Conservation (phyloP, 2,888 invertebrate species). For the Calliphora vomitoria region DNA sequence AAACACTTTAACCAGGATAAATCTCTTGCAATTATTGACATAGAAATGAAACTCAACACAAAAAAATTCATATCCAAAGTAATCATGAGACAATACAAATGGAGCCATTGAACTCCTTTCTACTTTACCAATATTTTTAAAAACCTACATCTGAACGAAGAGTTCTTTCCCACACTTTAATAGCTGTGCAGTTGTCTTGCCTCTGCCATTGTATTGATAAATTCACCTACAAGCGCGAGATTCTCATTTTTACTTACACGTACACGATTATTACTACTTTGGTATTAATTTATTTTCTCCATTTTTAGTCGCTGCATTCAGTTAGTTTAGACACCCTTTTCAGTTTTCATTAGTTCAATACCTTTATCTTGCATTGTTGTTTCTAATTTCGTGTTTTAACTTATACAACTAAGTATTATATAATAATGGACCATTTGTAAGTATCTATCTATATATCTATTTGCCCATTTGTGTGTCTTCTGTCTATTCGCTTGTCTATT, state of each 20-base stretch:
- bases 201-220: background rate
- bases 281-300: background rate
- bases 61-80: too few relatives aligned
- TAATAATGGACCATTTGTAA: slow-evolving; percentile 54
- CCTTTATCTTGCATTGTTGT: background rate
- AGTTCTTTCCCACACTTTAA: background rate
- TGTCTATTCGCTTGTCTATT: background rate
- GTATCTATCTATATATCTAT: background rate
- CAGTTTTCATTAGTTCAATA: slow-evolving; percentile 40
- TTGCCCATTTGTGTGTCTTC: background rate
- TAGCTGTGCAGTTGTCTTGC: background rate
- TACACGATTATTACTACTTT: background rate
- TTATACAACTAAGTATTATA: slow-evolving; percentile 49
- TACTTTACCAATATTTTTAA: too few relatives aligned
- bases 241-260: slow-evolving; percentile 17
- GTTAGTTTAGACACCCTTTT: slow-evolving; percentile 56
- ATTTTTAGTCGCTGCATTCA: slow-evolving; percentile 73
- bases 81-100: too few relatives aligned
- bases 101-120: too few relatives aligned
- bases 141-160: too few relatives aligned
- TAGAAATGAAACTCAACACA: too few relatives aligned
- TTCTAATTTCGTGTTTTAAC: slow-evolving; percentile 27
- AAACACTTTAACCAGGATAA: too few relatives aligned
- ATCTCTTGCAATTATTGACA: too few relatives aligned
- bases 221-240: slow-evolving; percentile 15